phyloP scores from a whole-genome alignment of 2,797 vertebrate species.

The Otolemur crassicaudatus region DNA sequence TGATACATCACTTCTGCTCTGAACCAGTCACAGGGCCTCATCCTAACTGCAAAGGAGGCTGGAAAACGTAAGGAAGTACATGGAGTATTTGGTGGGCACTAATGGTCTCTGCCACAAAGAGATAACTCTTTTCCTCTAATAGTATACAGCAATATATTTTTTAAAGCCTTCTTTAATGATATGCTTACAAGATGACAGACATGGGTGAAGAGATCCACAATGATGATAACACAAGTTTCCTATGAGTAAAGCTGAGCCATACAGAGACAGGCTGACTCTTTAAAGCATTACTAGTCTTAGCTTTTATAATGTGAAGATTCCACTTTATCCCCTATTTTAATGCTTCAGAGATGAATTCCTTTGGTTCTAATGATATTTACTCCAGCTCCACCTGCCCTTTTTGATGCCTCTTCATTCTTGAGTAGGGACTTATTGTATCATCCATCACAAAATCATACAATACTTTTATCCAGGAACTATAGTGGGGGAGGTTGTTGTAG shows the following conservation, averaged over 20 bases:
- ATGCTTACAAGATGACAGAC: neutral
- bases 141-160: neutral
- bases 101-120: neutral
- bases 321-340: conserved; percentile 66
- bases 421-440: conserved; percentile 96
- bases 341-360: conserved; percentile 50
- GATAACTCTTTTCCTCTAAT: neutral
- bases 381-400: conserved; percentile 94
- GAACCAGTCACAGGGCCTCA: neutral
- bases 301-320: neutral
- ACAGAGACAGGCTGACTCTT: neutral
- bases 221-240: neutral
- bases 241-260: neutral
- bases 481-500: conserved; percentile 95
- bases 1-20: conserved; percentile 23
- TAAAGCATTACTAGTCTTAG: neutral
- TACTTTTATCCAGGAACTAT: conserved; percentile 96
- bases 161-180: conserved; percentile 6
- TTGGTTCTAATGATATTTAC: conserved; percentile 80
- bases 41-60: conserved; percentile 16
- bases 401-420: conserved; percentile 94
- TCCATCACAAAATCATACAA: conserved; percentile 98
- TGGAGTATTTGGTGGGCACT: neutral
- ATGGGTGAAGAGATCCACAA: neutral
- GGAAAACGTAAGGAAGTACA: neutral